Conservation (phyloP, 1,140 invertebrate genomes). For the Tetramorium parvispinum region DNA sequence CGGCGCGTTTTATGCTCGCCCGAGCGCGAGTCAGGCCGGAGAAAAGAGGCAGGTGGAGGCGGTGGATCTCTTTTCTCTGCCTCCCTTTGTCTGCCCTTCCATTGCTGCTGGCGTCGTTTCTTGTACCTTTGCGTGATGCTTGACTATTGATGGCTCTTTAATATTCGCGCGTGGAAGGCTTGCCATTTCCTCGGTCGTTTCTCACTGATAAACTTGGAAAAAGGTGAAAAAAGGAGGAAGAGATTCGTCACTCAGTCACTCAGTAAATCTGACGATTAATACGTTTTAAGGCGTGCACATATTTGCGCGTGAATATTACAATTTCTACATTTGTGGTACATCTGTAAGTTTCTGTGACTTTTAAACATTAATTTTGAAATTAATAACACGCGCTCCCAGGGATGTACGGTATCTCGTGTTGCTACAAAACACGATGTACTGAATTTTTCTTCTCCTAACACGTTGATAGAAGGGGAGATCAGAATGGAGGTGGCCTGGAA, state of each 20-base stretch:
- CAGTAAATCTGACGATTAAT: slow-evolving; percentile 10
- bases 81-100: slow-evolving; percentile 64
- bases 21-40: slow-evolving; percentile 61
- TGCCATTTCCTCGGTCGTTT: slow-evolving; percentile 30
- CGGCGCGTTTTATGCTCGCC: slow-evolving; percentile 71
- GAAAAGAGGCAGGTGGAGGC: slow-evolving; percentile 65
- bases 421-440: slow-evolving; percentile 47
- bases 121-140: slow-evolving; percentile 58
- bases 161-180: slow-evolving; percentile 42
- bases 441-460: slow-evolving; percentile 35
- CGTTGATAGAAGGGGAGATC: slow-evolving; percentile 54
- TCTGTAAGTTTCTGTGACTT: neutral
- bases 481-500: slow-evolving; percentile 66
- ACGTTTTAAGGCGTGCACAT: neutral
- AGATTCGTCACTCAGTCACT: neutral
- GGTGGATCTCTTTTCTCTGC: slow-evolving; percentile 68
- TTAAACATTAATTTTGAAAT: neutral
- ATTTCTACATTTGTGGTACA: neutral
- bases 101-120: slow-evolving; percentile 60
- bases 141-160: slow-evolving; percentile 72
- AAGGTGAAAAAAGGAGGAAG: neutral
- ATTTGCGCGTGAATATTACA: slow-evolving; percentile 18
- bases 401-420: neutral
- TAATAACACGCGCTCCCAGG: neutral
- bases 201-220: slow-evolving; percentile 2